Base-by-base conservation (phyloP, 2,113 vertebrate genomes). In the Ptychochromis oligacanthus region DNA sequence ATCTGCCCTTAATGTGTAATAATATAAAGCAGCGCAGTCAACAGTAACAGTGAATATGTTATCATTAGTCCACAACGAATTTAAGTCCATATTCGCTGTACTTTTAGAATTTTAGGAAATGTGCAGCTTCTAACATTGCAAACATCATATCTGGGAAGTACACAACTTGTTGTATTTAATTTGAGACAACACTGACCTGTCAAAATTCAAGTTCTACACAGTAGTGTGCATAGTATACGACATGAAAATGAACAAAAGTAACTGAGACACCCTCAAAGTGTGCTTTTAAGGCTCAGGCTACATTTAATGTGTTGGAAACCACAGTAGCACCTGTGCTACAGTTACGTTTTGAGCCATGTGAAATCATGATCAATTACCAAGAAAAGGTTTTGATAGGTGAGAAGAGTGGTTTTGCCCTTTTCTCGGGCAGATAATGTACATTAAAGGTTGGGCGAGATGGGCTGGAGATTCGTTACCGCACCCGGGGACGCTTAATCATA, bases 401-500 rank as follows among this genome's bases (percentile, higher is more conserved):
- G 89, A 91, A 83, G 70, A 80, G 87, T 31, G 78, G 81, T 87
- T 91, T 86, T 90, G 87, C 80, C 90, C 87, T 90, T 93, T 93
- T 93, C 92, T 88, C 78, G 86, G 80, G 75, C 77, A 87, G 88
- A 91, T 89, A 92, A 91, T 89, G 82, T 15, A 90, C 91, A 93
- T 91, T 88, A 90, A 92, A 93, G 93, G 90, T 89, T 81, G 86
- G 89, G 83, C 49, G 81, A 77, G 88, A 90, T 82, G 87, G 91
- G 86, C 55, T 22, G 58, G 67, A 90, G 92, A 91, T 93, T 88
- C 82, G 82, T 93, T 88, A 74, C 88, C 43, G 79, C 90, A 90
- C 79, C 81, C 5, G 74, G 88, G 91, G 91, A 89, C 89, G 72
- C 87, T 94, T 93, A 92, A 95, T 95, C 92, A 93, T 87, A 75